Evolutionary conservation across 2,113 vertebrate genomes (phyloP).

Genomic region (Fregata magnificens): DNA sequence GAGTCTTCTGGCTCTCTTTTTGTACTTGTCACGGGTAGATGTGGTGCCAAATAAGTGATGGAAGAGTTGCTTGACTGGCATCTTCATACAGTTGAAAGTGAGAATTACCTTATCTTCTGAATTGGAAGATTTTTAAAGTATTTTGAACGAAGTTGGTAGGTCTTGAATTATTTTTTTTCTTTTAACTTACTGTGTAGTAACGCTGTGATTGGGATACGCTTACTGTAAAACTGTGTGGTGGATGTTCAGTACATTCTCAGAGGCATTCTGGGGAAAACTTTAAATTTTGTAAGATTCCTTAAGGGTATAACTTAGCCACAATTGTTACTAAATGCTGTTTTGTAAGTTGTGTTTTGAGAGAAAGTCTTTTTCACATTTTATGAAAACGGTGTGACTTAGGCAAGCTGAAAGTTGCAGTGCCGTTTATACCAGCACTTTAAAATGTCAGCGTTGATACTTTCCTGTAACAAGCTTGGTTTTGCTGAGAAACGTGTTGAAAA

Average conservation of each 20-base stretch:
- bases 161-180: background rate
- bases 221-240: background rate
- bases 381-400: background rate
- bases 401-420: background rate
- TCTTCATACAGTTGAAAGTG: background rate
- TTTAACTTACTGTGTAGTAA: background rate
- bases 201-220: background rate
- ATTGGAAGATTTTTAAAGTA: background rate
- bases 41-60: background rate
- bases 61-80: background rate
- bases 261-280: background rate
- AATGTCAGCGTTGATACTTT: background rate
- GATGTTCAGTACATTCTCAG: background rate
- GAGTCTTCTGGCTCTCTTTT: background rate
- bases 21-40: rapidly evolving
- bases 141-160: background rate
- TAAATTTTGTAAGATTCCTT: background rate
- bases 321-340: background rate
- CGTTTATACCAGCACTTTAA: background rate
- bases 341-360: background rate
- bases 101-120: background rate
- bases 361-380: background rate
- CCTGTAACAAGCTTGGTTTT: background rate
- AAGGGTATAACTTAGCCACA: background rate
- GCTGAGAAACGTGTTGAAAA: background rate